Evolutionary conservation across 2,797 vertebrate species (phyloP), one percentile per base, ranked within the genome.

Genomic region (Pseudomugil gertrudae): DNA sequence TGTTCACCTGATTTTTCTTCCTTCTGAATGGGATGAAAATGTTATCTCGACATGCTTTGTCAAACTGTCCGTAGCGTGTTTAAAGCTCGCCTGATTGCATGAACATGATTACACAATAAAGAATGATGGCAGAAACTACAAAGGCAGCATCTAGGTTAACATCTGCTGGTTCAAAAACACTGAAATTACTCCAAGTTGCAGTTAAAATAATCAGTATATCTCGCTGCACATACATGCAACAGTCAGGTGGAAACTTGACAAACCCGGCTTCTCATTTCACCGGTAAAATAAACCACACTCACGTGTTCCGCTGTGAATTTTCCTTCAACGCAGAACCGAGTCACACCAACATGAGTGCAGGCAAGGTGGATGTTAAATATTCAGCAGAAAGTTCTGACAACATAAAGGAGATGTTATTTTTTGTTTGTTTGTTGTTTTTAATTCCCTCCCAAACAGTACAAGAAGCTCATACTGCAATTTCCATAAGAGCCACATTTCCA

Each of bases 401-500:
- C 60, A 27, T 23, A 15, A 63, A 43, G 54, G n/a, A 57, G 29
- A 23, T 36, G 21, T 58, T n/a, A n/a, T 30, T 29, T 33, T 59
- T 56, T 23, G 15, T 76, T 72, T 59, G 78, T 76, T 24, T 64
- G n/a, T n/a, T n/a, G n/a, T 71, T 63, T 69, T 77, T 51, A 62
- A 14, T 26, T 47, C 60, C 50, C 80, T 23, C 43, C 45, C 36
- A 7, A 5, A 29, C 57, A 8, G n/a, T 3, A 70, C 47, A 63
- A 60, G 15, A 21, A 47, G n/a, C 21, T 2, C 50, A 48, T 8
- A 1, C 32, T 9, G 32, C 14, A 35, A 76, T 84, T 81, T 74
- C 82, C 62, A 81, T 82, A 76, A 69, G 66, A 87, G 79, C 72
- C 33, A 23, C 45, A 58, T 32, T 40, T 47, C 69, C 52, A 66